Base-by-base conservation (phyloP, 2,113 vertebrate species). In the Capreolus pygargus region DNA sequence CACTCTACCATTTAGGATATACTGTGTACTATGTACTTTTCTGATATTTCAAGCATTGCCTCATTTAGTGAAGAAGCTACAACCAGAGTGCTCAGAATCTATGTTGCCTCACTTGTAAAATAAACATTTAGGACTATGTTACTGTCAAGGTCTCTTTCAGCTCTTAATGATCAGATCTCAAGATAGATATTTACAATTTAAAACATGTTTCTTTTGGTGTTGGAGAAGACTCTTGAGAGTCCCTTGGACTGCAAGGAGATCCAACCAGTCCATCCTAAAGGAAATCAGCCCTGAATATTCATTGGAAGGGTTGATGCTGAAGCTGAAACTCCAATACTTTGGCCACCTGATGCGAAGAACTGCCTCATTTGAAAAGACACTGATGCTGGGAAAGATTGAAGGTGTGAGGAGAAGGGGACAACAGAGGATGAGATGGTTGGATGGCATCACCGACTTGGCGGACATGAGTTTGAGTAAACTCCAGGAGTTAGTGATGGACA, bases 81-180 rank as follows among this genome's bases (percentile, higher is more conserved):
- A 43, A 39, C 17, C 5, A 1, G 60, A 17, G 11, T 79, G 39
- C 55, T 95, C 39, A 81, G 43, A 60, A 84, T 11, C 16, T 52
- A 0, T 5, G 5, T 15, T 82, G 6, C n/a, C 50, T 93, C 55
- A 50, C 21, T 28, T 55, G 8, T 86, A 61, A 85, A 96, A 30
- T 57, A n/a, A 85, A 15, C 50, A 55, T 27, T 25, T 76, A 27
- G 47, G 21, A 47, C 27, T 74, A 60, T 57, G 54, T 90, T 89
- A 61, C 39, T 28, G 25, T 85, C 28, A 90, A 11, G n/a, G 10
- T n/a, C 52, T 91, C 83, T 93, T 95, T 89, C 50, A 33, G 11
- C 58, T 89, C 28, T 52, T 90, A 96, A 36, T 82, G 4, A 86
- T 52, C 61, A 92, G 47, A 64, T 74, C 81, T 89, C 57, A 86